Evolutionary conservation across 2,797 vertebrate genomes (phyloP), one percentile per base, ranked within the genome.

Genomic region (Chloroceryle inda): DNA sequence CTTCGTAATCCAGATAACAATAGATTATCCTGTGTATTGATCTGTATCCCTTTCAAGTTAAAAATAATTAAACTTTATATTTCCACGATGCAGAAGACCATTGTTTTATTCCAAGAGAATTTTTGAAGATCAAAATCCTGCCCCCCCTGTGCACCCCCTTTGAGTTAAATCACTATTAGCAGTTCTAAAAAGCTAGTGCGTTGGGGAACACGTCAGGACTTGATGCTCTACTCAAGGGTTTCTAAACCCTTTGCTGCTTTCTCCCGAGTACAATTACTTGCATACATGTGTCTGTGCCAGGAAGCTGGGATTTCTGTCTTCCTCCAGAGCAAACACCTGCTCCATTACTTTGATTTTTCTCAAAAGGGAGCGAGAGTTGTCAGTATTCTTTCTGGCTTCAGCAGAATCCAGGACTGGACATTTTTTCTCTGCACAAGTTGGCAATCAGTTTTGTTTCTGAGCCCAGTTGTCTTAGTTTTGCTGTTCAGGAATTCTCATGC

Each of bases 11-110:
- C 90, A 61, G 42, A 50, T 80, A 96, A 85, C 85, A 55, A 22
- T 74, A 81, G 87, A 75, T 93, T 88, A 82, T 95, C 66, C 71
- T 78, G 35, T n/a, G 24, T 73, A 88, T 95, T 73, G 62, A 92
- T 95, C 59, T 66, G 35, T 66, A 64, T 95, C 68, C 33, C 76
- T 96, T 94, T 94, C 45, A 85, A 96, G 93, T 95, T 94, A 91
- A 94, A 95, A 94, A 95, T 91, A 94, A 97, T 97, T 96, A 92
- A 96, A 93, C 74, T 87, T 91, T 67, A 3, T 79, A 64, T 96
- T 95, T 96, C 81, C 61, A 12, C 50, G 29, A 27, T 53, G 73
- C 11, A 77, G 58, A n/a, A 59, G 61, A 62, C 69, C 16, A 10
- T 42, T 42, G 19, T n/a, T 95, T 92, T 83, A 61, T 29, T 80